Evolutionary conservation across 2,113 vertebrate genomes (phyloP).

Genomic region (Chaetura pelagica): DNA sequence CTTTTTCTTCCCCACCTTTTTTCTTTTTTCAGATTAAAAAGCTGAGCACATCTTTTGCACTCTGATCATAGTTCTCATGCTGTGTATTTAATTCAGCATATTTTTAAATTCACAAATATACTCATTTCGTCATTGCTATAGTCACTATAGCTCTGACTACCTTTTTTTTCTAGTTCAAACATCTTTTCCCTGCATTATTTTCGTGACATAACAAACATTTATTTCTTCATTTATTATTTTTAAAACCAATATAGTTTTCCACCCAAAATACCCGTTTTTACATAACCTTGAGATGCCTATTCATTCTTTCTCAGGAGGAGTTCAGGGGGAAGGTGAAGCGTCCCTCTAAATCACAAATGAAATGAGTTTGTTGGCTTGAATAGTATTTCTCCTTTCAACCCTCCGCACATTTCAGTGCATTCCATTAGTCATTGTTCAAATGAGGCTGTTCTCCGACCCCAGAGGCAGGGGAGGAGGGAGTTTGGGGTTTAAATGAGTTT

Average conservation of each 20-base stretch:
- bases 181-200: neutral
- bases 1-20: neutral
- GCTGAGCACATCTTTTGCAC: neutral
- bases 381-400: slow-evolving; percentile 69
- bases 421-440: slow-evolving; percentile 71
- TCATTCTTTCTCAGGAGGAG: slow-evolving; percentile 64
- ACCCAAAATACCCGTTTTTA: slow-evolving; percentile 55
- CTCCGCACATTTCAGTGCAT: slow-evolving; percentile 65
- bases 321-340: slow-evolving; percentile 47
- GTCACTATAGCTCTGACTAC: neutral
- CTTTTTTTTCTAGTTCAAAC: neutral
- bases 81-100: neutral
- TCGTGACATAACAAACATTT: slow-evolving; percentile 19
- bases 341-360: slow-evolving; percentile 72
- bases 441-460: slow-evolving; percentile 62
- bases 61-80: neutral
- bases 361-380: slow-evolving; percentile 71
- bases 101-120: slow-evolving; percentile 29
- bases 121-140: neutral
- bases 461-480: slow-evolving; percentile 66
- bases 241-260: slow-evolving; percentile 54
- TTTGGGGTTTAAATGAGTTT: slow-evolving; percentile 75
- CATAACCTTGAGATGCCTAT: slow-evolving; percentile 63
- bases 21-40: neutral
- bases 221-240: slow-evolving; percentile 64